phyloP scores from a whole-genome alignment of 2,888 invertebrate species.

The Plutella xylostella region DNA sequence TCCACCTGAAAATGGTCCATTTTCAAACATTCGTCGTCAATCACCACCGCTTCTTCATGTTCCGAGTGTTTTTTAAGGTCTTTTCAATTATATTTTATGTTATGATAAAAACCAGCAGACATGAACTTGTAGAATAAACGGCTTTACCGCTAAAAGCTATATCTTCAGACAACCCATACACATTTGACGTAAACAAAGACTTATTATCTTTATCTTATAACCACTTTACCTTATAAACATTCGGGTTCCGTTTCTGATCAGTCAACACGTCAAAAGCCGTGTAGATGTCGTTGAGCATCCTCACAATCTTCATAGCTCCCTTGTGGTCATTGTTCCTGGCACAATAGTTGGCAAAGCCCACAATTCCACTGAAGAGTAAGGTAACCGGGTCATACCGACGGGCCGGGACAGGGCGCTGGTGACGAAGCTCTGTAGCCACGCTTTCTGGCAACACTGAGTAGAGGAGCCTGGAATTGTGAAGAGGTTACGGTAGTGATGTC shows the following conservation, averaged over 20 bases:
- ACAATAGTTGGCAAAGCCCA: constrained; percentile 92
- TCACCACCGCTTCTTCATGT: too few species aligned
- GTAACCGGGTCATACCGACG: constrained; percentile 90
- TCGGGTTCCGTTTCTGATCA: constrained; percentile 91
- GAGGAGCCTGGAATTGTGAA: constrained; percentile 75
- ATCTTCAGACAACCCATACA: too few species aligned
- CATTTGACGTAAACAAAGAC: too few species aligned
- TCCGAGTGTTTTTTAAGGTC: too few species aligned
- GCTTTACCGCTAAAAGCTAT: too few species aligned
- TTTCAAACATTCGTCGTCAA: too few species aligned
- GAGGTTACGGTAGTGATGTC: too few species aligned
- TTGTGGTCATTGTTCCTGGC: constrained; percentile 90
- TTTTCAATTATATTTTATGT: too few species aligned
- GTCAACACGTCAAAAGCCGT: constrained; percentile 94
- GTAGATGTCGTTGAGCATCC: constrained; percentile 93
- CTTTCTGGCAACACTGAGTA: constrained; percentile 95
- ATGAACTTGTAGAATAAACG: too few species aligned
- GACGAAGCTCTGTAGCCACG: constrained; percentile 94
- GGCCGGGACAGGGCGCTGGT: constrained; percentile 91
- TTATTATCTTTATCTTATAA: too few species aligned
- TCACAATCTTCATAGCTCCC: constrained; percentile 96
- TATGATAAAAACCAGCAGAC: too few species aligned
- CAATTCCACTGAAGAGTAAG: constrained; percentile 90
- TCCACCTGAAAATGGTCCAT: constrained; percentile 90
- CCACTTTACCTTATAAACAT: constrained; percentile 94